Conservation (phyloP, 2,888 invertebrate species). For the Microlaimidae sp. region DNA sequence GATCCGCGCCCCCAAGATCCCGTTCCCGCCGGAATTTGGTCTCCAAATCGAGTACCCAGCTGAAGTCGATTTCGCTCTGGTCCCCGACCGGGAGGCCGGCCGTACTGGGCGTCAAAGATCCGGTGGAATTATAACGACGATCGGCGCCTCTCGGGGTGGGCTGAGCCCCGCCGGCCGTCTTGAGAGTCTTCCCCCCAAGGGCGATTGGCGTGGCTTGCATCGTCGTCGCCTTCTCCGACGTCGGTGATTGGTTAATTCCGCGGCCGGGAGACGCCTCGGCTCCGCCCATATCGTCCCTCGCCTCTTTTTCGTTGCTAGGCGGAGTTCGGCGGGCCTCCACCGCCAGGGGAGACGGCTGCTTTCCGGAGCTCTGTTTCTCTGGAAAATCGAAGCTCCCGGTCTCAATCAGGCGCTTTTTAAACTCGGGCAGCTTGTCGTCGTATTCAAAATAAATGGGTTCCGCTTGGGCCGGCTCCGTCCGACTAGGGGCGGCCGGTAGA, state of each 20-base stretch:
- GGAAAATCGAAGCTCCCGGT: slow-evolving; percentile 14
- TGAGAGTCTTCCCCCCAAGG: neutral
- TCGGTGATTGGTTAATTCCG: too few species aligned
- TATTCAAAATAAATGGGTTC: slow-evolving; percentile 16
- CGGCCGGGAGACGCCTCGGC: too few species aligned
- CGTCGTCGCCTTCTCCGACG: neutral
- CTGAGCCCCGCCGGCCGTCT: neutral
- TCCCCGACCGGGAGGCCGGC: slow-evolving; percentile 6
- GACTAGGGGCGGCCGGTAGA: neutral
- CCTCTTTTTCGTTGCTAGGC: too few species aligned
- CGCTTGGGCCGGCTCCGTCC: neutral
- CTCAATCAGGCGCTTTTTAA: slow-evolving; percentile 16
- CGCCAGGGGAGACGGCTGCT: too few species aligned
- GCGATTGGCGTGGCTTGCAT: too few species aligned
- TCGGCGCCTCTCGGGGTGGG: neutral
- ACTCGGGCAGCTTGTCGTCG: slow-evolving; percentile 15
- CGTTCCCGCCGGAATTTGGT: slow-evolving; percentile 5
- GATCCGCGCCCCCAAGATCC: too few species aligned
- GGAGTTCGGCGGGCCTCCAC: neutral
- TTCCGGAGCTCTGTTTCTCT: slow-evolving; percentile 1
- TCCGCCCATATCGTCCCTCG: too few species aligned
- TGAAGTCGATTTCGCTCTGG: slow-evolving; percentile 10
- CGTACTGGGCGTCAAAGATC: slow-evolving; percentile 7
- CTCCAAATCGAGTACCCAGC: slow-evolving; percentile 15
- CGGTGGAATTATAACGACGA: neutral